Base-by-base conservation (phyloP, 1,140 invertebrate species). In the Drosophila miranda region DNA sequence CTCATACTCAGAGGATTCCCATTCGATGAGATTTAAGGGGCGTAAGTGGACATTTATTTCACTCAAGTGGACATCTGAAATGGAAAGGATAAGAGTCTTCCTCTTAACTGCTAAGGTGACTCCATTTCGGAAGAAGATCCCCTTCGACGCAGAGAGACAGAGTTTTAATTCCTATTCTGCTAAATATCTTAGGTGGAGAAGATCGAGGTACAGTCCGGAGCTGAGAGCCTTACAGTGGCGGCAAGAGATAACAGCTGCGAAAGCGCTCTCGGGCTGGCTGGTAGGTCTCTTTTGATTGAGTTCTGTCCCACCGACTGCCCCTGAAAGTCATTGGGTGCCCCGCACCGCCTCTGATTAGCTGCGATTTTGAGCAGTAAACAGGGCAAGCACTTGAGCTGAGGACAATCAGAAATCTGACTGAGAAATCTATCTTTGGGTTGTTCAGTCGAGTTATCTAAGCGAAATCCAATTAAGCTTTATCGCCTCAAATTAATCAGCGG, bases 401-500 rank as follows among this genome's bases (percentile, higher is more conserved):
- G 38, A 19, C 61, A 55, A 68, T 68, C 61, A 34, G 28, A 66
- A 43, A 50, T 46, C 55, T 78, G 49, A 46, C 26, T 28, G 19
- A 28, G 45, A 16, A 13, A 50, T 46, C 55, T 78, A 50, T 51
- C 26, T 28, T 13, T 21, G 14, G 14, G 23, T 13, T 34, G 50
- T 82, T 78, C 57, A 62, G 63, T 51, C 69, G 41, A 75, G 59
- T 77, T 78, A 86, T 86, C 82, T 86, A 78, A 78, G 82, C 82
- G 62, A 86, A 82, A 86, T 86, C 82, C 82, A 86, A 86, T 87
- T 88, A 87, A 87, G 82, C 78, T 82, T 87, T 87, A 87, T 87
- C 82, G 67, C 74, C 82, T 86, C 52, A 86, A 86, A 86, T 87
- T 87, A 87, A 87, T 87, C 82, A 87, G 78, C 48, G 51, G 45